phyloP scores from a whole-genome alignment of 2,888 invertebrate genomes.

The Thereva nobilitata region DNA sequence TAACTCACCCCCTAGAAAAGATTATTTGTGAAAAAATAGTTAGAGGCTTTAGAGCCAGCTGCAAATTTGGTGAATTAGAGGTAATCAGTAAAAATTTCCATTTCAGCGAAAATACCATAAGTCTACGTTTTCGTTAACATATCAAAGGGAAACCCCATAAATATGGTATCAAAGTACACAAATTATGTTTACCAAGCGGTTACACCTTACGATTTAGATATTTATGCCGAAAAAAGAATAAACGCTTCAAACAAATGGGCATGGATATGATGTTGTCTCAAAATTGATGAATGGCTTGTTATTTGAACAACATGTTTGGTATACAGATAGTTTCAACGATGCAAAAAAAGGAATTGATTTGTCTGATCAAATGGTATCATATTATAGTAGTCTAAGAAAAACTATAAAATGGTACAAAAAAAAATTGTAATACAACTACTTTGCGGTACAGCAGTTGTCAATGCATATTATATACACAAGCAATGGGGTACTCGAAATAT shows the following conservation, averaged over 20 bases:
- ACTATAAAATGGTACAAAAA: too few species aligned
- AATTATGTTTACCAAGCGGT: too few species aligned
- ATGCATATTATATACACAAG: constrained; percentile 5
- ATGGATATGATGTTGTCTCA: not conserved
- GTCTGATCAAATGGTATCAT: constrained; percentile 7
- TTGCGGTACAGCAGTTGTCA: constrained; percentile 8
- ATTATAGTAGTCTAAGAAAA: too few species aligned
- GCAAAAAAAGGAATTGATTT: constrained; percentile 9
- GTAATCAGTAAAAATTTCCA: too few species aligned
- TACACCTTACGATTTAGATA: too few species aligned
- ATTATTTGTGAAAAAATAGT: too few species aligned
- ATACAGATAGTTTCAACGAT: not conserved
- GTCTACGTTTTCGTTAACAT: constrained; percentile 6
- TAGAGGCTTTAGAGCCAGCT: too few species aligned
- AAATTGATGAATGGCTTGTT: not conserved
- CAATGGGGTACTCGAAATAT: constrained; percentile 15
- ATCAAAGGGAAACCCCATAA: not conserved
- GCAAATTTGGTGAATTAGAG: too few species aligned
- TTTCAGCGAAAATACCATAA: not conserved
- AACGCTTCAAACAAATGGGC: not conserved
- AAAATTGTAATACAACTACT: constrained; percentile 6
- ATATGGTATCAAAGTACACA: constrained; percentile 10
- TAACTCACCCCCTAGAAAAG: too few species aligned
- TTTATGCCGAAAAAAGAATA: not conserved
- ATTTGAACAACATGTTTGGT: not conserved